Evolutionary conservation across 1,140 invertebrate species (phyloP).

Genomic region (Drosophila novamexicana): DNA sequence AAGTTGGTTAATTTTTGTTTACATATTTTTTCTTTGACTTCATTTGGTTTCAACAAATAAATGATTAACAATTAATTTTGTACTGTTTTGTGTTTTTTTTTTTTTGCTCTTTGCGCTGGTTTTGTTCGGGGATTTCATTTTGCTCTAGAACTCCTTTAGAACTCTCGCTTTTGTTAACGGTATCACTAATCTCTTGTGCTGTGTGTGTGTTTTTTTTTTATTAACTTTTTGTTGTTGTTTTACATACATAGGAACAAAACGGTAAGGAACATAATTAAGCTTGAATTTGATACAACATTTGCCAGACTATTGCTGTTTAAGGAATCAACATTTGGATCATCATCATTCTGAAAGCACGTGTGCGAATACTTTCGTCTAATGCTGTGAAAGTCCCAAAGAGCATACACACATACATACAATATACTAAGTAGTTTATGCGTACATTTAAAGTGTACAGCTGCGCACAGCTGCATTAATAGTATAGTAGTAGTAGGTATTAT

Average conservation of each 20-base stretch:
- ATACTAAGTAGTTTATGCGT: constrained; percentile 29
- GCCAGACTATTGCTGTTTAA: constrained; percentile 53
- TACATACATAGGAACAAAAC: constrained; percentile 75
- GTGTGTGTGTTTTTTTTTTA: constrained; percentile 19
- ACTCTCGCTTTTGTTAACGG: constrained; percentile 60
- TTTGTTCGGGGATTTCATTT: constrained; percentile 20
- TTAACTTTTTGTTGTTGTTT: constrained; percentile 17
- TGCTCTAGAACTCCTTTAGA: constrained; percentile 33
- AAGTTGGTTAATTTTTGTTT: constrained; percentile 18
- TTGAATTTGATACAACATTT: constrained; percentile 74
- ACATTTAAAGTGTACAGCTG: constrained; percentile 20
- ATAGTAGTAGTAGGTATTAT: constrained; percentile 20
- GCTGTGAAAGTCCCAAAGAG: not conserved
- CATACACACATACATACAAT: constrained; percentile 11
- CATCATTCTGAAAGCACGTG: not conserved
- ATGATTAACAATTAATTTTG: constrained; percentile 76
- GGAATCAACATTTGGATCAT: constrained; percentile 29
- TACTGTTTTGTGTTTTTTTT: constrained; percentile 62
- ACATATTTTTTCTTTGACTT: constrained; percentile 34
- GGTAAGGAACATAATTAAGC: constrained; percentile 81
- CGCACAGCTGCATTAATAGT: constrained; percentile 31
- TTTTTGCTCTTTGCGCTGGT: constrained; percentile 40
- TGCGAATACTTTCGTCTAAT: constrained; percentile 17
- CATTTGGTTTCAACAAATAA: constrained; percentile 67
- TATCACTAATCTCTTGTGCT: constrained; percentile 75